Conservation (phyloP, 2,888 invertebrate species). For the Tineola bisselliella region DNA sequence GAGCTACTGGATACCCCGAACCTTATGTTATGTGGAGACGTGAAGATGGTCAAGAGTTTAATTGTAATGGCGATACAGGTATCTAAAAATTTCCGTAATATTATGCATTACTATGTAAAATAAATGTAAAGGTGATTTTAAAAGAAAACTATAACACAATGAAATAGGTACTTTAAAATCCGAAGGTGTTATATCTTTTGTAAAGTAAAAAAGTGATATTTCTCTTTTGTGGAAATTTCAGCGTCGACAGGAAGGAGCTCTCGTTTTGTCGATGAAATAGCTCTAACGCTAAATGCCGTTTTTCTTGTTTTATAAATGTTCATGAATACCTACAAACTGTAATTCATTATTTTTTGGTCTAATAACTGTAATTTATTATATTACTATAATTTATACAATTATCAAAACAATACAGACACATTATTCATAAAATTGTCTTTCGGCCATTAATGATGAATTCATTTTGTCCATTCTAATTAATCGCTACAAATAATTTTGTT, state of each 20-base stretch:
- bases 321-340: neutral
- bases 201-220: neutral
- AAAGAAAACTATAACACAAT: neutral
- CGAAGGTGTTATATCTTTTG: neutral
- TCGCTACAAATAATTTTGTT: slow-evolving; percentile 15
- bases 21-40: slow-evolving; percentile 94
- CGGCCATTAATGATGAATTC: neutral
- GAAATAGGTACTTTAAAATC: neutral
- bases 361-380: too few species aligned
- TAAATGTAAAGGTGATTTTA: too few species aligned
- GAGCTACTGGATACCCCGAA: slow-evolving; percentile 88
- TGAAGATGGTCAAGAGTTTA: slow-evolving; percentile 88
- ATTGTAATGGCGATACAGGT: slow-evolving; percentile 91
- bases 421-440: neutral
- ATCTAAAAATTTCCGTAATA: slow-evolving; percentile 17
- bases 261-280: neutral
- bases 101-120: neutral
- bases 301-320: neutral
- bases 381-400: too few species aligned
- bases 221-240: neutral
- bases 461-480: slow-evolving; percentile 5
- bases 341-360: too few species aligned
- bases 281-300: neutral
- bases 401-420: neutral
- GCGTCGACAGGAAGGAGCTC: neutral